These are phyloP conservation scores for Hylaeus volcanicus DNA, from an alignment of 1,140 invertebrate species.

Conservation along the genomic window DNA sequence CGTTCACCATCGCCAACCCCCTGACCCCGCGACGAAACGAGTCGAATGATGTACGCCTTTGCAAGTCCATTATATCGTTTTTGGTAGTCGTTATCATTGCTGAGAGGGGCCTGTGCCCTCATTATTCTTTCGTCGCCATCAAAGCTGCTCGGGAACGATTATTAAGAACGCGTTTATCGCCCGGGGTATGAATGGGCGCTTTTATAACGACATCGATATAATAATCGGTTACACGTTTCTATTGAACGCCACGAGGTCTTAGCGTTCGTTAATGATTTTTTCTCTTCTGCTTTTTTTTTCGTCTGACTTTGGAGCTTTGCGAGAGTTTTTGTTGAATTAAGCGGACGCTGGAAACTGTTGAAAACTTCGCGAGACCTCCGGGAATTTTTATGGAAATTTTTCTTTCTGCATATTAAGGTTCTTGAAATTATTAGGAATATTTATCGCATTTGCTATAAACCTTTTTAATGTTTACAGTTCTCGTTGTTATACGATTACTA, in stretches of 20 bases:
- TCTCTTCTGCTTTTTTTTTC: no score
- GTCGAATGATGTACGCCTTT: constrained; percentile 52
- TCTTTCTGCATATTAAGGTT: no score
- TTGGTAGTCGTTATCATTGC: constrained; percentile 22
- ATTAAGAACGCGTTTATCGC: constrained; percentile 14
- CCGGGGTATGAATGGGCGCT: background rate
- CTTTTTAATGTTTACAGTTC: no score
- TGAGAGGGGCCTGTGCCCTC: background rate
- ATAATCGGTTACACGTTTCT: background rate
- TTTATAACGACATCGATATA: background rate
- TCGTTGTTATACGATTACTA: no score
- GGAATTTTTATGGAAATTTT: no score
- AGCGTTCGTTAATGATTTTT: background rate
- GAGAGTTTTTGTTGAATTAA: background rate
- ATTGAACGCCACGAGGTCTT: background rate
- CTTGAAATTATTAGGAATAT: no score
- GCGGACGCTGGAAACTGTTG: no score
- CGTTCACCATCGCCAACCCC: background rate
- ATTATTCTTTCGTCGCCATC: constrained; percentile 26
- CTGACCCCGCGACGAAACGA: background rate
- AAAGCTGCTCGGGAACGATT: constrained; percentile 5
- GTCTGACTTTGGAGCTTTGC: no score
- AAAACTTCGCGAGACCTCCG: no score
- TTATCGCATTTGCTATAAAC: no score
- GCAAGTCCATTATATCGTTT: constrained; percentile 48